Evolutionary conservation across 2,888 invertebrate species (phyloP), one percentile per base, ranked within the genome.

Genomic region (Yponomeuta plumbellus): DNA sequence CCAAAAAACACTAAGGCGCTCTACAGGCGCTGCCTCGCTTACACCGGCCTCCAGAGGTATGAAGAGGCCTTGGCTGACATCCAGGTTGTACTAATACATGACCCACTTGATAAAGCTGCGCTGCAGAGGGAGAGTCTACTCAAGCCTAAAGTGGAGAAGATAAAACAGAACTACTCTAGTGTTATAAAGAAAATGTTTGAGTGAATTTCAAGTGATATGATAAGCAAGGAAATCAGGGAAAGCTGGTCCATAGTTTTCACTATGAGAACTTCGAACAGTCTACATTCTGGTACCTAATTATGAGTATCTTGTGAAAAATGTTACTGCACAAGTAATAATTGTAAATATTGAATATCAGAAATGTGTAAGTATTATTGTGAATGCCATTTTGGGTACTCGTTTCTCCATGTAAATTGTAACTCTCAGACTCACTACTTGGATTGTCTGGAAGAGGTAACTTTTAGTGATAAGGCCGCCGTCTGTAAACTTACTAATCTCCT

Each of bases 21-120:
- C 0, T 99, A 97, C 85, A 92, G 99, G 71, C 91, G 96, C 69
- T 97, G 96, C 11, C 93, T 95, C 81, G 96, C 98, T 0, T 92
- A 94, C 87, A 84, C 88, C 34, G 91, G 92, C 61, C 81, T 94
- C 0, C 86, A 91, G 57, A 93, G 95, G 81, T 94, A 93, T 71
- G 94, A 95, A 66, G 92, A 93, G 67, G 96, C 96, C 0, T 88
- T 93, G 77, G 75, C 76, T 1, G 93, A 93, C 74, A 92, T 94
- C 39, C 92, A 92, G 64, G 88, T 83, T 61, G 91, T 92, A 0
- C 77, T 94, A 0, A 78, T 87, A 63, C 76, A 94, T 62, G 94
- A 96, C 71, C 94, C 95, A 0, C 92, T 92, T 57, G 95, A 96
- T 75, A 93, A 92, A 69, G 93, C 94, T 3, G 93, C 93, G 0